Base-by-base conservation (phyloP, 1,140 invertebrate species). In the Ridgeia piscesae region DNA sequence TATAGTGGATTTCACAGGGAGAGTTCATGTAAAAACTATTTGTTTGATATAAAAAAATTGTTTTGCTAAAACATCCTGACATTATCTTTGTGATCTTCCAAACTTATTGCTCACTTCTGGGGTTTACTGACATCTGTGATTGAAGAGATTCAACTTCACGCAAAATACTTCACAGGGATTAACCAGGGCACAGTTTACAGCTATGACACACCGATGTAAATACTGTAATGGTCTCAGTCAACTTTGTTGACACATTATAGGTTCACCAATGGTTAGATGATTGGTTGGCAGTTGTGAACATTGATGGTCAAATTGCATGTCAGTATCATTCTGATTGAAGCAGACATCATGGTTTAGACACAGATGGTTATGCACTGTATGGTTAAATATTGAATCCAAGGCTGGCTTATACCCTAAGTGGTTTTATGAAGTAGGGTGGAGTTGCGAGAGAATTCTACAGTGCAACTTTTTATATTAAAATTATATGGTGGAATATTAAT, bases 321-420 rank as follows among this genome's bases (percentile, higher is more conserved):
- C 92, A 58, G 90, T 89, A 92, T 92, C 88, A 93, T 58, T 77
- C 91, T 88, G 88, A 91, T 91, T 93, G 92, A 89, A 92, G 33
- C 88, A 34, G 92, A 0, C 35, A 91, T 91, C 8, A 89, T 89
- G 33, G 33, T 92, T 14, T 92, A 33, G 89, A 42, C 58, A 14
- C 27, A 6, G 42, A 42, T 42, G 58, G 58, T 77, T 21, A 9
- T 77, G 58, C 58, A 27, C 27, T 77, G 58, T 77, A 21, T 77
- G 27, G 27, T 1, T 17, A 77, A 0, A 17, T 77, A 9, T 77
- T 8, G 14, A 21, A 77, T 77, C 58, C 58, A 77, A 77, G 0
- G 58, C 0, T 77, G 58, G 58, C 27, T 77, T 77, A 21, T 31
- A n/a, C n/a, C n/a, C n/a, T n/a, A n/a, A n/a, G n/a, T n/a, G n/a